A percentile compares a stretch with the other conserved stretches of the same genome.
Evolutionary conservation across 2,113 vertebrate species (phyloP).

Genomic region (Cephalopholis sonnerati): DNA sequence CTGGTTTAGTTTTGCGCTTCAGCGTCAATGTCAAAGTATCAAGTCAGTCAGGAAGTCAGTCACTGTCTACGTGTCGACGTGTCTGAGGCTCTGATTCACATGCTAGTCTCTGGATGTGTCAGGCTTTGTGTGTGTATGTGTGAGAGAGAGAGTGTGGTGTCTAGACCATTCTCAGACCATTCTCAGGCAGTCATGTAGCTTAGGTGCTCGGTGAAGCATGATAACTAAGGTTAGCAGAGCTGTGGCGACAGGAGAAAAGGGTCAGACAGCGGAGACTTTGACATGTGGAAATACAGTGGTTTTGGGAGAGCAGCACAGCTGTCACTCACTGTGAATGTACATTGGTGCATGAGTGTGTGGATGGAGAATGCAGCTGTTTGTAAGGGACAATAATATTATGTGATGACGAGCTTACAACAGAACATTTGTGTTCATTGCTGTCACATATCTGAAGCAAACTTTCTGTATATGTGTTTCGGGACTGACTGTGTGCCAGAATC

Average conservation of each 20-base stretch:
- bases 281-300: conserved; percentile 55
- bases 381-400: conserved; percentile 11
- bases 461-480: conserved; percentile 17
- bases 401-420: conserved; percentile 8
- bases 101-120: conserved; percentile 51
- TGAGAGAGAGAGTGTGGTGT: conserved; percentile 19
- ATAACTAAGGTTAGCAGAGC: conserved; percentile 72
- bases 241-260: conserved; percentile 41
- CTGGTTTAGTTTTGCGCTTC: conserved; percentile 45
- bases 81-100: conserved; percentile 61
- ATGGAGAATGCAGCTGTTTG: not conserved
- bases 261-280: conserved; percentile 54
- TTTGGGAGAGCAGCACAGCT: conserved; percentile 18
- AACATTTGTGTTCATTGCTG: conserved; percentile 9
- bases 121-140: conserved; percentile 20
- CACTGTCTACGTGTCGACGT: conserved; percentile 33
- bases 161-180: conserved; percentile 46
- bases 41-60: conserved; percentile 49
- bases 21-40: conserved; percentile 61
- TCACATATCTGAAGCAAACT: conserved; percentile 19
- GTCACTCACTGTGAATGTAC: conserved; percentile 41
- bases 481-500: conserved; percentile 19
- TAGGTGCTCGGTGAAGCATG: conserved; percentile 71
- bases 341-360: conserved; percentile 1
- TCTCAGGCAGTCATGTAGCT: conserved; percentile 62